These are phyloP conservation scores for Cynoglossus semilaevis DNA, from an alignment of 2,113 vertebrate species.

Conservation along the genomic window DNA sequence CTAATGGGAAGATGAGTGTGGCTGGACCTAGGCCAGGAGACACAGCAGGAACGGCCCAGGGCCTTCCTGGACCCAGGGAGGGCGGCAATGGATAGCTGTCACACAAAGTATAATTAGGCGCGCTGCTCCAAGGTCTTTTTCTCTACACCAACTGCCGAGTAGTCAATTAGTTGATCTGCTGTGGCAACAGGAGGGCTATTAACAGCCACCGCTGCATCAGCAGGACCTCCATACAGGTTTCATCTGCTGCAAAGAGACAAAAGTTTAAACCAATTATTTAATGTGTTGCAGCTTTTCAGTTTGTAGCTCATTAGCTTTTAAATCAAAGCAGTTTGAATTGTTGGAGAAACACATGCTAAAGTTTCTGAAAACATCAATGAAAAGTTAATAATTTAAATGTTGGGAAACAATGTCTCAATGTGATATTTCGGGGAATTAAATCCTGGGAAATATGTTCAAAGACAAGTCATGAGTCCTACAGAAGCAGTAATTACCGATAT, in stretches of 20 bases:
- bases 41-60: slow-evolving; percentile 34
- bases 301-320: too few species aligned
- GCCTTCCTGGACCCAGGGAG: slow-evolving; percentile 36
- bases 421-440: too few species aligned
- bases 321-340: too few species aligned
- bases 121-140: slow-evolving; percentile 48
- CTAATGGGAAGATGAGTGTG: slow-evolving; percentile 30
- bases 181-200: slow-evolving; percentile 60
- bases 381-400: too few species aligned
- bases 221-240: slow-evolving; percentile 21
- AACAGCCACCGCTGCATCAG: slow-evolving; percentile 59
- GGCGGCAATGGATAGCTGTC: slow-evolving; percentile 59
- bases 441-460: too few species aligned
- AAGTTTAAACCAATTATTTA: slow-evolving; percentile 2
- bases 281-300: neutral
- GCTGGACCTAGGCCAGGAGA: slow-evolving; percentile 31
- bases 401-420: too few species aligned
- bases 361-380: too few species aligned
- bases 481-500: slow-evolving; percentile 28
- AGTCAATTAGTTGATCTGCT: slow-evolving; percentile 61
- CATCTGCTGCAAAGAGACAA: slow-evolving; percentile 27
- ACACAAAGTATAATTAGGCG: slow-evolving; percentile 50
- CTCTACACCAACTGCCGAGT: slow-evolving; percentile 56
- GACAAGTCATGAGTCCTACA: slow-evolving; percentile 5
- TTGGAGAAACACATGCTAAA: neutral